Evolutionary conservation across 1,140 invertebrate genomes (phyloP).

Genomic region (Philotrypesis tridentata): DNA sequence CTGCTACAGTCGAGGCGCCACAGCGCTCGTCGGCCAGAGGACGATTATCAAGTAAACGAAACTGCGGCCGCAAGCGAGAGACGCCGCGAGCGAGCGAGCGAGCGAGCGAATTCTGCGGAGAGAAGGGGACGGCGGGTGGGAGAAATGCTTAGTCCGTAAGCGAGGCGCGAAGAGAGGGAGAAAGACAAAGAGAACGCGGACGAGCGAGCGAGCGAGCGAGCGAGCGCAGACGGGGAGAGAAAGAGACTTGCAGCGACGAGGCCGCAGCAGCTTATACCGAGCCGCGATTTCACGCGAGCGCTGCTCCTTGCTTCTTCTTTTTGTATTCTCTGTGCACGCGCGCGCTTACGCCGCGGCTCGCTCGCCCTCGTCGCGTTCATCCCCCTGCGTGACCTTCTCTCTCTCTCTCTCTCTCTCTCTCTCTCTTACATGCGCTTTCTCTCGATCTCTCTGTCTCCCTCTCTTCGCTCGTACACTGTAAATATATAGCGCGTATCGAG

Average conservation of each 20-base stretch:
- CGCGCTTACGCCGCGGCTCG: neutral
- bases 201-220: neutral
- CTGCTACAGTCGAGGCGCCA: conserved; percentile 49
- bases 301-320: neutral
- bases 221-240: neutral
- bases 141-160: neutral
- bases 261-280: too few species aligned
- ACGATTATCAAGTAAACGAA: conserved; percentile 45
- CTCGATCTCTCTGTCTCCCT: conserved; percentile 15
- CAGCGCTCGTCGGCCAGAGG: conserved; percentile 44
- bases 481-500: conserved; percentile 29
- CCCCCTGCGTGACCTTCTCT: too few species aligned
- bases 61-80: neutral
- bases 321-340: conserved; percentile 9
- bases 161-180: neutral
- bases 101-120: neutral
- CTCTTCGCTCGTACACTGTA: conserved; percentile 41
- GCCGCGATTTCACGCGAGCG: conserved; percentile 21
- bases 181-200: neutral
- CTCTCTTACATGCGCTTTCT: conserved; percentile 5
- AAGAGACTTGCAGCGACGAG: neutral
- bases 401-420: too few species aligned
- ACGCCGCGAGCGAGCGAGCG: neutral
- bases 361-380: neutral
- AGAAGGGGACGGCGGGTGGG: too few species aligned